phyloP scores from a whole-genome alignment of 1,140 invertebrate species.

The Microplitis demolitor region DNA sequence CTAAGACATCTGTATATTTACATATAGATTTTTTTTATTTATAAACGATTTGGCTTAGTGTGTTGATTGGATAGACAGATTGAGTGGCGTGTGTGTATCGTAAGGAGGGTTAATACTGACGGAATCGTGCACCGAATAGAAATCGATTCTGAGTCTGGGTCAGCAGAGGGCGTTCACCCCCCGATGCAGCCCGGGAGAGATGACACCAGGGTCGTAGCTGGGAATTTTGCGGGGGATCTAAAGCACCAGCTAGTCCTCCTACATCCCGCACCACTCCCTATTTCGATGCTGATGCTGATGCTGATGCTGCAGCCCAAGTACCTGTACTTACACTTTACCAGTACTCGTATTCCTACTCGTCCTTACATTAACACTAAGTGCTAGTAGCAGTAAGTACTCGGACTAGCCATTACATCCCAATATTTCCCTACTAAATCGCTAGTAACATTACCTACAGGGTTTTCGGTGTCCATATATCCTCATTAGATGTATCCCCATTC shows the following conservation, averaged over 20 bases:
- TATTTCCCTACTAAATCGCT: no score
- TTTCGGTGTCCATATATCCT: not conserved
- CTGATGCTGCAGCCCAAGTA: not conserved
- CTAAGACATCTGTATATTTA: not conserved
- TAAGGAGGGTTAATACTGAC: slow-evolving; percentile 25
- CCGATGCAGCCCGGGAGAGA: slow-evolving; percentile 58
- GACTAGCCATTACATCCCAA: no score
- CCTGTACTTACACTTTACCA: no score
- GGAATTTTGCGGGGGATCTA: slow-evolving; percentile 38
- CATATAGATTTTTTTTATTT: not conserved
- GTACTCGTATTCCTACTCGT: no score
- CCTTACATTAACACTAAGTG: no score
- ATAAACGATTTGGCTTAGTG: not conserved
- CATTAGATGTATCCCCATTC: not conserved
- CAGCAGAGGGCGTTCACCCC: slow-evolving; percentile 57
- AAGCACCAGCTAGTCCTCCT: slow-evolving; percentile 18
- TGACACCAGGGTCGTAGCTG: slow-evolving; percentile 53
- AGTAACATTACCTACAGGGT: not conserved
- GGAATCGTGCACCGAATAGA: slow-evolving; percentile 55
- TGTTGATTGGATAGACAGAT: slow-evolving; percentile 12
- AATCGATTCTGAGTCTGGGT: slow-evolving; percentile 61
- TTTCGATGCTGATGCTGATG: no score
- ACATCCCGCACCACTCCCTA: not conserved
- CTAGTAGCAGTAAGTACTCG: no score
- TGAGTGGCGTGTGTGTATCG: not conserved